Evolutionary conservation across 2,113 vertebrate genomes (phyloP), one percentile per base, ranked within the genome.

Genomic region (Salvelinus fontinalis): DNA sequence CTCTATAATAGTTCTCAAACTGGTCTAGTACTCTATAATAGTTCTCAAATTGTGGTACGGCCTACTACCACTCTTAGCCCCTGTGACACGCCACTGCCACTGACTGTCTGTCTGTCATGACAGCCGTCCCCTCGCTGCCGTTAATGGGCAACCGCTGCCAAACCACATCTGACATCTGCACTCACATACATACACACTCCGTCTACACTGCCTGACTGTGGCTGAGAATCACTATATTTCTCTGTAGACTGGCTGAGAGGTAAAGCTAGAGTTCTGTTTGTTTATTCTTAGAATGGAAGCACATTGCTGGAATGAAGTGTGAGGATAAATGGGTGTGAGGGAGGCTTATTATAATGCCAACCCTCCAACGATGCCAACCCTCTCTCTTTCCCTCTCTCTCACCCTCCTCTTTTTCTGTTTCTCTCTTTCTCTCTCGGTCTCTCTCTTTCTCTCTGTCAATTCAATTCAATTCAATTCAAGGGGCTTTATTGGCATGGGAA

Each of bases 101-200:
- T 3, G 5, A 68, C 66, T 67, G 66, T 67, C 59, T 14, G 20
- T 2, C 66, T 68, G 66, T 68, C 66, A 68, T 18, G 20, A 62
- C 59, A 4, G 20, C 59, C 59, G 20, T 18, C 62, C n/a, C 62
- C 2, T 13, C 3, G 2, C 62, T 65, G 5, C 26, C 31, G 5
- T 39, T 68, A 72, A 74, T 27, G n/a, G 62, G 20, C 65, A 49
- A 26, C 4, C 49, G 69, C 82, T 62, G 64, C 60, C 79, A 49
- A 31, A 66, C 74, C 6, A 39, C 71, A 49, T 64, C 72, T 74
- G 78, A 85, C 66, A 0, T 24, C 27, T 20, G 57, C 69, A 65
- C 59, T 76, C 49, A 26, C 66, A 59, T 60, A 71, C 69, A 49
- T 31, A 20, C 67, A 39, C 31, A 24, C 67, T 48, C 39, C 2